Evolutionary conservation across 2,797 vertebrate species (phyloP), one percentile per base, ranked within the genome.

Genomic region (Sebastes elongatus): DNA sequence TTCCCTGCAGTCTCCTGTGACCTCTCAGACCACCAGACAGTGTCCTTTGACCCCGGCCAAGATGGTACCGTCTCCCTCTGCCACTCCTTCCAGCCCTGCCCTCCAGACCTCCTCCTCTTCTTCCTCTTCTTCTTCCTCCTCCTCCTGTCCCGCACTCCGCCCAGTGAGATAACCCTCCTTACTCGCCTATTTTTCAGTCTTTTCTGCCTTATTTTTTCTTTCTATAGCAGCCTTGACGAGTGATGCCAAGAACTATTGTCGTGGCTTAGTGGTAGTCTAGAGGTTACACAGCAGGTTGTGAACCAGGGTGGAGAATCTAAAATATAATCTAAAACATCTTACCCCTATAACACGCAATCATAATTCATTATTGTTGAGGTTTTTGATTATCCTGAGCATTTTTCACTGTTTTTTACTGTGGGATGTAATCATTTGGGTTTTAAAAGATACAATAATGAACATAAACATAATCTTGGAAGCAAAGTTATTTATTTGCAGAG

Each of bases 41-140:
- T 92, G 93, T 75, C 85, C 95, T 78, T 85, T 93, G 72, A 93
- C 95, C 86, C 93, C 93, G 42, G 90, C 95, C 82, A 96, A 96
- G 93, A 91, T 95, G 90, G 93, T 85, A 60, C 93, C 89, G 9
- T 90, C 94, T 87, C 89, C 94, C 80, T 91, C 91, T 85, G 87
- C 90, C 27, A 75, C 89, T 86, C 78, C 92, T 83, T 88, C 92
- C 84, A 93, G 88, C 80, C 84, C 94, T 86, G 92, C 90, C 82
- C 88, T 93, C 11, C 94, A 95, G 92, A 92, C 91, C 67, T 83
- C 90, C 64, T 88, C 88, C 8, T 92, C 83, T 22, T 85, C 89
- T 11, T 86, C 88, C 7, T 86, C 92, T n/a, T 89, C 91, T 10
- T 85, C 65, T 2, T 42, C 84, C 6, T 84, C 89, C 13, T 42